These are phyloP conservation scores for Scomber colias DNA, from an alignment of 2,113 vertebrate species.

Conservation along the genomic window DNA sequence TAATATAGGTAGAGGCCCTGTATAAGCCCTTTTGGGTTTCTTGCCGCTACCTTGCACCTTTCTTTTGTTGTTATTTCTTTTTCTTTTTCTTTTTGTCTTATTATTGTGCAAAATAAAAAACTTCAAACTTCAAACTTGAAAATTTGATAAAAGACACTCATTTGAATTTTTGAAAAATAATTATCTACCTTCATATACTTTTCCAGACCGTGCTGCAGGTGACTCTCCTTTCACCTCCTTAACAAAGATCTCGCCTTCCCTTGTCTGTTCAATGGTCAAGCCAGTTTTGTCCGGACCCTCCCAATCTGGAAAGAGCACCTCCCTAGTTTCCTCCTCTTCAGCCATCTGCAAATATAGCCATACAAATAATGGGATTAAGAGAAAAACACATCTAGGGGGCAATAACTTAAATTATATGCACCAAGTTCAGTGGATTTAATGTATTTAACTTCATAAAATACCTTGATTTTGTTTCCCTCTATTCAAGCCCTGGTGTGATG, in stretches of 20 bases:
- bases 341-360: conserved; percentile 84
- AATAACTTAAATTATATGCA: background rate
- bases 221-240: conserved; percentile 92
- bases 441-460: conserved; percentile 53
- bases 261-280: conserved; percentile 91
- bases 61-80: too few relatives aligned
- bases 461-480: conserved; percentile 71
- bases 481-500: conserved; percentile 54
- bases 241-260: conserved; percentile 89
- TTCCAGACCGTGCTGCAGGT: conserved; percentile 89
- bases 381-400: background rate
- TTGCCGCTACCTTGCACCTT: too few relatives aligned
- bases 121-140: background rate
- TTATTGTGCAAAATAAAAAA: too few relatives aligned
- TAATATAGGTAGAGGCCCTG: too few relatives aligned
- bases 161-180: background rate
- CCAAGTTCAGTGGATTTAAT: background rate
- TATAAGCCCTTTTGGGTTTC: too few relatives aligned
- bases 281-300: conserved; percentile 91
- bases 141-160: background rate
- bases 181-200: conserved; percentile 90
- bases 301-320: conserved; percentile 94
- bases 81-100: too few relatives aligned
- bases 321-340: conserved; percentile 90
- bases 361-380: background rate